phyloP scores from a whole-genome alignment of 1,140 invertebrate species.

The Drosophila subpulchrella region DNA sequence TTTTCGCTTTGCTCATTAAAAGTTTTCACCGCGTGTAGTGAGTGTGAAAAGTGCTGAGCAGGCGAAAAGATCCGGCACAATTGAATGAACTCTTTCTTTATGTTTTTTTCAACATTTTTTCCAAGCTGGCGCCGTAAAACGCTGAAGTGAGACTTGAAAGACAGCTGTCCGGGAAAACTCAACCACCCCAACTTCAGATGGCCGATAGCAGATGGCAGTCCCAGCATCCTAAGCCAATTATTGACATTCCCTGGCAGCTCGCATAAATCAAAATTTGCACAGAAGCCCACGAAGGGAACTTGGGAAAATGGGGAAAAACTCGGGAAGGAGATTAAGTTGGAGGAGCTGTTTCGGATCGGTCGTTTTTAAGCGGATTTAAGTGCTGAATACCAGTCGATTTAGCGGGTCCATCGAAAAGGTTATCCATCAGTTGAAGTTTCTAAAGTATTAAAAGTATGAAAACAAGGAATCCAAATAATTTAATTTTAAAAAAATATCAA shows the following conservation, averaged over 20 bases:
- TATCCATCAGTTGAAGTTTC: background rate
- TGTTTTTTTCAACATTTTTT: too few relatives aligned
- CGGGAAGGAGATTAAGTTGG: background rate
- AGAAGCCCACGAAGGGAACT: slow-evolving; percentile 1
- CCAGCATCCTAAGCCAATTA: slow-evolving; percentile 62
- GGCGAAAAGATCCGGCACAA: slow-evolving; percentile 9
- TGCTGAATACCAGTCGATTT: background rate
- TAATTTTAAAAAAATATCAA: too few relatives aligned
- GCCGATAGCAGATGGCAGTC: slow-evolving; percentile 30
- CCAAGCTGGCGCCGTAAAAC: slow-evolving; percentile 9
- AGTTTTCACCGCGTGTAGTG: slow-evolving; percentile 24
- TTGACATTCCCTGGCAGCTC: slow-evolving; percentile 60
- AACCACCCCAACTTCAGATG: background rate
- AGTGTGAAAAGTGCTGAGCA: slow-evolving; percentile 8
- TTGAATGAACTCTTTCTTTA: slow-evolving; percentile 20
- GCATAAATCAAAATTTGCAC: slow-evolving; percentile 66
- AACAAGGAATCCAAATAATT: too few relatives aligned
- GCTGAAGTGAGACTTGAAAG: slow-evolving; percentile 30
- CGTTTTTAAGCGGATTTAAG: slow-evolving; percentile 20
- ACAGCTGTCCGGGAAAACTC: slow-evolving; percentile 39
- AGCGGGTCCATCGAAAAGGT: background rate
- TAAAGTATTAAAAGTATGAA: too few relatives aligned
- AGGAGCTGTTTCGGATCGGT: slow-evolving; percentile 6
- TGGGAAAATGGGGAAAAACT: background rate
- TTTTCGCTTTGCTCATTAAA: slow-evolving; percentile 62